Conservation (phyloP, 2,888 invertebrate species). For the Eupithecia exiguata region DNA sequence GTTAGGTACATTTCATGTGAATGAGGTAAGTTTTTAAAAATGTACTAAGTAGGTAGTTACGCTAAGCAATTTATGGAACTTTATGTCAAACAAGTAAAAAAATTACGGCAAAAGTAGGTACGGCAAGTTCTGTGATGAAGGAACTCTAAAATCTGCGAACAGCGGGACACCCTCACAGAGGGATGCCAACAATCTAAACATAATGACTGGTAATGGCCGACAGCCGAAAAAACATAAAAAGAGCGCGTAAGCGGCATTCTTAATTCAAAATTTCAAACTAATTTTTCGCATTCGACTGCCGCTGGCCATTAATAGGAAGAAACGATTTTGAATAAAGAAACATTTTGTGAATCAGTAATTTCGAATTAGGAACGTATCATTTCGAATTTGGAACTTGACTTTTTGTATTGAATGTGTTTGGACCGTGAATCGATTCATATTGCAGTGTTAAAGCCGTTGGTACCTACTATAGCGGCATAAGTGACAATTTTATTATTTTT, state of each 20-base stretch:
- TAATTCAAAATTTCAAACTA: slow-evolving; percentile 26
- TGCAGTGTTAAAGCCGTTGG: background rate
- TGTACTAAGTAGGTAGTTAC: too few relatives aligned
- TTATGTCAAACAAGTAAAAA: too few relatives aligned
- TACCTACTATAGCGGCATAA: background rate
- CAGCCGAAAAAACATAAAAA: slow-evolving; percentile 40
- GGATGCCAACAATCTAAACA: slow-evolving; percentile 70
- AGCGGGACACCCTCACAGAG: slow-evolving; percentile 64
- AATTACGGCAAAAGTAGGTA: background rate
- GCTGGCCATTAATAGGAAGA: slow-evolving; percentile 44
- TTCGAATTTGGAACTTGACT: slow-evolving; percentile 51
- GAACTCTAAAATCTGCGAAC: slow-evolving; percentile 50
- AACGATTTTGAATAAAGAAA: slow-evolving; percentile 66
- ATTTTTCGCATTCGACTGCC: slow-evolving; percentile 37
- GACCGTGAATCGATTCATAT: slow-evolving; percentile 44
- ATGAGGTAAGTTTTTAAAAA: too few relatives aligned
- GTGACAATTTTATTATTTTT: background rate
- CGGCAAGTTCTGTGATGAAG: background rate
- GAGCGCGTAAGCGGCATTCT: slow-evolving; percentile 26
- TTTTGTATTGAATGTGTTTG: slow-evolving; percentile 46
- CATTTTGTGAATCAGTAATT: slow-evolving; percentile 47
- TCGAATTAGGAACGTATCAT: slow-evolving; percentile 68
- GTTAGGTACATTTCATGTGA: too few relatives aligned
- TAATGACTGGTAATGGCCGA: slow-evolving; percentile 74
- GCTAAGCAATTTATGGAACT: too few relatives aligned